Percentiles rank a stretch among this genome's conserved stretches.
Evolutionary conservation across 2,888 invertebrate species (phyloP).

Genomic region (Teleiodes luculella): DNA sequence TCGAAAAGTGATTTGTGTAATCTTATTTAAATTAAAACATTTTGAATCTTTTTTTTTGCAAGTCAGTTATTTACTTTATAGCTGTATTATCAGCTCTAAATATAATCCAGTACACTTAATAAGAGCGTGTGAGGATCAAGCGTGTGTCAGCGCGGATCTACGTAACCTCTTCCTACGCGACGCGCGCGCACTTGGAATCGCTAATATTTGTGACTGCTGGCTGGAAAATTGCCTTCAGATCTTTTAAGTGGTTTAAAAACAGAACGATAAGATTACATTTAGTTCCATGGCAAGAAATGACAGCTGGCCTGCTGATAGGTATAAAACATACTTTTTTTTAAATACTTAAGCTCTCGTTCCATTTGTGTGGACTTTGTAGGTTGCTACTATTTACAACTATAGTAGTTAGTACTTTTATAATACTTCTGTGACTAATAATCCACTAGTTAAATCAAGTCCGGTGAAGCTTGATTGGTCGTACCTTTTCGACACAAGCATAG

Average conservation of each 20-base stretch:
- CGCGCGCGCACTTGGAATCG: background rate
- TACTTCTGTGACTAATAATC: too few relatives aligned
- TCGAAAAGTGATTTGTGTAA: too few relatives aligned
- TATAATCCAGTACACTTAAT: background rate
- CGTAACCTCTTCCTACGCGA: background rate
- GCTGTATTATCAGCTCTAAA: background rate
- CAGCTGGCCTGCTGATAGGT: background rate
- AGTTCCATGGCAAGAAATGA: too few relatives aligned
- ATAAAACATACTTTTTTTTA: too few relatives aligned
- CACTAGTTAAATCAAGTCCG: too few relatives aligned
- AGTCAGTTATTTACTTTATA: background rate
- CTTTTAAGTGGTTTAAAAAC: constrained; percentile 3
- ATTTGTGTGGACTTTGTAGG: too few relatives aligned
- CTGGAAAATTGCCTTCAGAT: constrained; percentile 6
- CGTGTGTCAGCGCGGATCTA: background rate
- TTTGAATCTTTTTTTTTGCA: background rate
- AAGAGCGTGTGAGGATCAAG: background rate
- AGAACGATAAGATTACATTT: background rate
- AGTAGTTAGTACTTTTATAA: too few relatives aligned
- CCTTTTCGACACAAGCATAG: too few relatives aligned
- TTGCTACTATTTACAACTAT: too few relatives aligned
- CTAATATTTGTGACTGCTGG: constrained; percentile 1
- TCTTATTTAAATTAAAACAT: too few relatives aligned
- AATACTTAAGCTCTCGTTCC: too few relatives aligned
- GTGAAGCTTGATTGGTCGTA: too few relatives aligned